Evolutionary conservation across 2,113 vertebrate species (phyloP).

Genomic region (Ifrita kowaldi): DNA sequence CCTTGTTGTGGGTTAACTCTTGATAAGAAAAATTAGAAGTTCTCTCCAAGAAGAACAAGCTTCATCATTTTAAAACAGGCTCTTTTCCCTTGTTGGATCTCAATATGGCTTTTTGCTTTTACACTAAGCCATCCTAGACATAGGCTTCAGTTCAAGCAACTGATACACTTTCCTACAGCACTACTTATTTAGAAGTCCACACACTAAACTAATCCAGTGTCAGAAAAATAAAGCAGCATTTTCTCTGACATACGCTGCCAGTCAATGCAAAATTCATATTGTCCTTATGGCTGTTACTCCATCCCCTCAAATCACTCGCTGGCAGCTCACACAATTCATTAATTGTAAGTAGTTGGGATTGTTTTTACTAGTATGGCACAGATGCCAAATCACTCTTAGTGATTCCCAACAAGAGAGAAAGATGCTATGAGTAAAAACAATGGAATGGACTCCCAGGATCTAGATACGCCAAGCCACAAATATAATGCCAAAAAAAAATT

Average conservation of each 20-base stretch:
- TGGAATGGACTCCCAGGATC: neutral
- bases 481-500: neutral
- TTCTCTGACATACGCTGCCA: neutral
- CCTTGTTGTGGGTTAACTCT: neutral
- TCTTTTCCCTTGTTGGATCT: neutral
- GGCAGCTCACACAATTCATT: neutral
- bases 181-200: neutral
- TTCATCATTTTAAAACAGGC: neutral
- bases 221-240: neutral
- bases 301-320: neutral
- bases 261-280: neutral
- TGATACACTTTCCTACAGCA: neutral
- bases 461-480: neutral
- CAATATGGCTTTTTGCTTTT: neutral
- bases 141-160: neutral
- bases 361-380: neutral
- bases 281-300: neutral
- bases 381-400: neutral
- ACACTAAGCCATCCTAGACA: neutral
- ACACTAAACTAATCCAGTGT: neutral
- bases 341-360: conserved; percentile 6
- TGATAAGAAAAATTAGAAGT: neutral
- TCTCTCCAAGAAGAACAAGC: neutral
- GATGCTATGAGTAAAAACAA: conserved; percentile 34
- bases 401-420: conserved; percentile 1